A percentile compares a stretch with the other conserved stretches of the same genome.
phyloP scores from a whole-genome alignment of 2,797 vertebrate species.

The Channallabes apus region DNA sequence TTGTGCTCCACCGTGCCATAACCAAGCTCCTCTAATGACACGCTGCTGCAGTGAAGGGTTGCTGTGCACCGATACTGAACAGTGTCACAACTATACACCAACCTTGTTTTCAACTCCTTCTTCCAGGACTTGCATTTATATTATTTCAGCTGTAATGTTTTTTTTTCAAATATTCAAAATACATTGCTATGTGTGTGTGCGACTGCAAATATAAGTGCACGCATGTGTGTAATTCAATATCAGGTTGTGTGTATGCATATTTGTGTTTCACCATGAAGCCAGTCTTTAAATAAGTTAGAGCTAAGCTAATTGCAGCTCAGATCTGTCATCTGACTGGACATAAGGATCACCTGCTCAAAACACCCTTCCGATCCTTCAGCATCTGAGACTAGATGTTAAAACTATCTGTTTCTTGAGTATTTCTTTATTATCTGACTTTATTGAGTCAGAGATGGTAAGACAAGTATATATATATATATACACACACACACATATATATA shows the following conservation, averaged over 20 bases:
- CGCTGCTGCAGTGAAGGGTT: not conserved
- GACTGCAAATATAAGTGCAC: not conserved
- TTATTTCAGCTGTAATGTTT: not conserved
- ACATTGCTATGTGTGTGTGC: not conserved
- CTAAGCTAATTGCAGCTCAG: conserved; percentile 30
- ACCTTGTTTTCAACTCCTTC: not conserved
- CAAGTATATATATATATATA: too few species aligned
- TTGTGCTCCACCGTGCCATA: conserved; percentile 14
- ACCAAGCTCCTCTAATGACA: conserved; percentile 32
- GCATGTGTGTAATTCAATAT: not conserved
- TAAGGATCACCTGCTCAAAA: conserved; percentile 31
- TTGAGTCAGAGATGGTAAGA: not conserved
- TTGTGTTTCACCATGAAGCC: conserved; percentile 8
- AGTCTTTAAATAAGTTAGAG: conserved; percentile 27
- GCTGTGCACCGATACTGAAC: not conserved
- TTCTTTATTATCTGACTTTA: not conserved
- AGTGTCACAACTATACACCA: not conserved
- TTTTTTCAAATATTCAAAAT: not conserved
- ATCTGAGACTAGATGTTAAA: not conserved
- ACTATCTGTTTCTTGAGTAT: not conserved
- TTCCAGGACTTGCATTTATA: not conserved
- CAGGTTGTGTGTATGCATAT: conserved; percentile 11
- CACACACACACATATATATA: not conserved
- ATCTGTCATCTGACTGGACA: conserved; percentile 30
- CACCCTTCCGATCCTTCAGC: conserved; percentile 15